Evolutionary conservation across 2,113 vertebrate species (phyloP).

Genomic region (Ibidorhyncha struthersii): DNA sequence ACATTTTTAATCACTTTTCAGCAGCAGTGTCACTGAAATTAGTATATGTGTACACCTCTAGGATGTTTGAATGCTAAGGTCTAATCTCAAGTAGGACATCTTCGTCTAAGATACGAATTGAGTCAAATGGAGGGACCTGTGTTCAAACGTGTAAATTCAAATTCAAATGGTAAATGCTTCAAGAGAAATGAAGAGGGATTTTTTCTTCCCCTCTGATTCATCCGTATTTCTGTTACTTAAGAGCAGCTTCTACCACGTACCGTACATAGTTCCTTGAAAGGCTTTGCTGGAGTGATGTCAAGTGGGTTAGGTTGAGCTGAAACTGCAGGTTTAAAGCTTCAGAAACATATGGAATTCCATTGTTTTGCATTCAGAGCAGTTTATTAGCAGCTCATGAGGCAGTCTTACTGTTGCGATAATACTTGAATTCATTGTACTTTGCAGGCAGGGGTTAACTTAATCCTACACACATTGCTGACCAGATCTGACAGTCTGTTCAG

Average conservation of each 20-base stretch:
- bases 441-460: neutral
- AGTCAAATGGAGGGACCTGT: neutral
- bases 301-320: neutral
- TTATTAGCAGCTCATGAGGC: neutral
- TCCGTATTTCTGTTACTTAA: neutral
- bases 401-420: neutral
- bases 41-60: neutral
- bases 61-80: neutral
- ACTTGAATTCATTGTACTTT: neutral
- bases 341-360: neutral
- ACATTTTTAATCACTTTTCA: neutral
- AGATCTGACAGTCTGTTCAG: neutral
- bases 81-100: neutral
- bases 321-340: slow-evolving; percentile 2
- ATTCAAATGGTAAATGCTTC: neutral
- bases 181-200: neutral
- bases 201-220: neutral
- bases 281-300: neutral
- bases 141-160: neutral
- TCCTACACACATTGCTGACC: neutral
- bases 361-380: neutral
- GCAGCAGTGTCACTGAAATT: neutral
- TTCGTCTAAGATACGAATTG: neutral
- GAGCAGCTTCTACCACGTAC: neutral
- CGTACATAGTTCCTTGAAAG: neutral